A percentile compares a stretch with the other conserved stretches of the same genome.
Conservation (phyloP, 2,797 vertebrate species). For the Telmatherina bonti region DNA sequence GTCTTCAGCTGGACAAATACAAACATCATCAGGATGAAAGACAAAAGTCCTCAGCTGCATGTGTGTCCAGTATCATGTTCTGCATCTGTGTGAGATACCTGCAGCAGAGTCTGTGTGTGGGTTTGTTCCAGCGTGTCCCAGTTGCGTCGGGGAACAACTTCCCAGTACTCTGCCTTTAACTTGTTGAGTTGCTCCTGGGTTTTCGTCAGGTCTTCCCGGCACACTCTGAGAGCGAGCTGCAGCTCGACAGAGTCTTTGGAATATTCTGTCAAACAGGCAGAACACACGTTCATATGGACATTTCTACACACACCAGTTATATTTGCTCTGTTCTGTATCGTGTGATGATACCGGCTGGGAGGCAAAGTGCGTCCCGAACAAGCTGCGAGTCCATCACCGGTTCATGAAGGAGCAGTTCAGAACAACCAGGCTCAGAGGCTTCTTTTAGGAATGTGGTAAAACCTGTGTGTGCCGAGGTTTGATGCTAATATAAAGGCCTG, state of each 20-base stretch:
- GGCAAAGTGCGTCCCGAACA: too few relatives aligned
- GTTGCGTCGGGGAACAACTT: conserved; percentile 85
- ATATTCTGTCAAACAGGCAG: conserved; percentile 53
- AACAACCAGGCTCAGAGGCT: too few relatives aligned
- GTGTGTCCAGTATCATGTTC: neutral
- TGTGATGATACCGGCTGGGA: neutral
- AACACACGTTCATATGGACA: neutral
- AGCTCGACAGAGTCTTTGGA: conserved; percentile 81
- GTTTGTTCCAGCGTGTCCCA: conserved; percentile 83
- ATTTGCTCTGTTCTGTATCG: too few relatives aligned
- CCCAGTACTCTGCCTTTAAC: conserved; percentile 84
- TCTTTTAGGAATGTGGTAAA: neutral
- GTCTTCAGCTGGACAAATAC: conserved; percentile 72
- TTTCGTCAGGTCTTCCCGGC: conserved; percentile 84
- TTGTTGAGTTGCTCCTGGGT: conserved; percentile 83
- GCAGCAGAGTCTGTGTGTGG: conserved; percentile 73
- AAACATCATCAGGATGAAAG: neutral
- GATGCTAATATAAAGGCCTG: neutral
- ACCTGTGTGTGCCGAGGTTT: neutral
- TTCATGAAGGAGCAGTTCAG: too few relatives aligned
- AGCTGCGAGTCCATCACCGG: too few relatives aligned
- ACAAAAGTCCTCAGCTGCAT: neutral
- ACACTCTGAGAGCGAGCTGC: conserved; percentile 83
- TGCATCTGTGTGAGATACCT: conserved; percentile 71
- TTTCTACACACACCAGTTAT: neutral